Conservation (phyloP, 2,888 invertebrate species). For the Ctenicera cuprea region DNA sequence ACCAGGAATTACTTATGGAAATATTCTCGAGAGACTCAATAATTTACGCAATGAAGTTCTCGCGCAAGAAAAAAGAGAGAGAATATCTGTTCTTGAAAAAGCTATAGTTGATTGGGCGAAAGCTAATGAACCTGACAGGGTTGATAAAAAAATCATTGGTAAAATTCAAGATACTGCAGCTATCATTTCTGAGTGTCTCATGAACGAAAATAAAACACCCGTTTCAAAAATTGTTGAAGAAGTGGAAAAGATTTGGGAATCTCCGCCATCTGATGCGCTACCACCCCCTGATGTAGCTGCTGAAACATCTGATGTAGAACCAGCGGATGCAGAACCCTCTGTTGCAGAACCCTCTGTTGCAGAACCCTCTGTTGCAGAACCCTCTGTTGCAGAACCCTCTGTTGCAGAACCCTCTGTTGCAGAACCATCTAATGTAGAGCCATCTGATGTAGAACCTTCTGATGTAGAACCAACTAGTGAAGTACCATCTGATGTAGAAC, state of each 20-base stretch:
- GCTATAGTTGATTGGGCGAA: conserved; percentile 64
- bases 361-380: no score
- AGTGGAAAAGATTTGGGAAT: background rate
- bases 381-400: no score
- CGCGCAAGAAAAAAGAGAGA: conserved; percentile 10
- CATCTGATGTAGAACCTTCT: background rate
- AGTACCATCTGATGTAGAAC: background rate
- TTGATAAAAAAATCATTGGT: conserved; percentile 59
- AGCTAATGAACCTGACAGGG: conserved; percentile 61
- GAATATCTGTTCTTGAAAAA: conserved; percentile 56
- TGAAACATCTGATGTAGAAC: conserved; percentile 19
- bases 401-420: background rate
- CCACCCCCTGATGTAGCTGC: conserved; percentile 9
- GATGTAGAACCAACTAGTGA: background rate
- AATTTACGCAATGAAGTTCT: conserved; percentile 51
- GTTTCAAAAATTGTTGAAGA: background rate
- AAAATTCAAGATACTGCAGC: conserved; percentile 63
- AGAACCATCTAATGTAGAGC: background rate
- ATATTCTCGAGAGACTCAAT: conserved; percentile 61
- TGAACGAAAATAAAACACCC: conserved; percentile 30
- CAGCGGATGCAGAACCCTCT: background rate
- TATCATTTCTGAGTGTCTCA: conserved; percentile 59
- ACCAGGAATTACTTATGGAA: conserved; percentile 59
- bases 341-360: no score
- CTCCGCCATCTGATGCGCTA: background rate